phyloP scores from a whole-genome alignment of 2,888 invertebrate genomes.

The Rapana venosa region DNA sequence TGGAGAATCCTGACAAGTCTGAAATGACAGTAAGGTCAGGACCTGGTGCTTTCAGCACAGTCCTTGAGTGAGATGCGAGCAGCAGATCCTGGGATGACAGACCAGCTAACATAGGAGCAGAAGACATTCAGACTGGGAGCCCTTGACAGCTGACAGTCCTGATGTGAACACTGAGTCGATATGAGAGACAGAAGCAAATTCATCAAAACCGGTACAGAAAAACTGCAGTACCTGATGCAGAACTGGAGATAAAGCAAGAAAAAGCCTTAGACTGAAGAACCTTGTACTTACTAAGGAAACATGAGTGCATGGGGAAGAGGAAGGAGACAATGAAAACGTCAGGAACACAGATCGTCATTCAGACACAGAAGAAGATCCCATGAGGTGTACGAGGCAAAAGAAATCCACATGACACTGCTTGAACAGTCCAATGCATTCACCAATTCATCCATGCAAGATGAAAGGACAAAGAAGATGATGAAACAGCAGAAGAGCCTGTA shows the following conservation, averaged over 20 bases:
- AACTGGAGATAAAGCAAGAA: not conserved
- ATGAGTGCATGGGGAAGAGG: no score
- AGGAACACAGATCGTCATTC: not conserved
- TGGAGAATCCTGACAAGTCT: not conserved
- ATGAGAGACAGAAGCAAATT: no score
- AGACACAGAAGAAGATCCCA: not conserved
- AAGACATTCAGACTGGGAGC: not conserved
- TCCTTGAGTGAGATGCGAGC: not conserved
- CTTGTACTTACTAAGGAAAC: not conserved
- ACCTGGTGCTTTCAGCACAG: not conserved
- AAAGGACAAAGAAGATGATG: not conserved
- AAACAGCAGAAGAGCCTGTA: not conserved
- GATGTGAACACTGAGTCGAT: not conserved
- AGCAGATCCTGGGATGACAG: not conserved
- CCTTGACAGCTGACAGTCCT: not conserved
- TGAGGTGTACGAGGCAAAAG: not conserved
- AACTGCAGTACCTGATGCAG: not conserved
- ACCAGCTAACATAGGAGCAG: not conserved
- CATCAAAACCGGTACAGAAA: no score
- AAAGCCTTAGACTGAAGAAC: not conserved
- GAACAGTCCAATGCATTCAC: not conserved
- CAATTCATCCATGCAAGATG: not conserved
- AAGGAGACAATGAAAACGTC: no score
- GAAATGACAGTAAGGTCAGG: not conserved
- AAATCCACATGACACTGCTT: constrained; percentile 2